Evolutionary conservation across 2,113 vertebrate genomes (phyloP).

Genomic region (Elephas maximus): DNA sequence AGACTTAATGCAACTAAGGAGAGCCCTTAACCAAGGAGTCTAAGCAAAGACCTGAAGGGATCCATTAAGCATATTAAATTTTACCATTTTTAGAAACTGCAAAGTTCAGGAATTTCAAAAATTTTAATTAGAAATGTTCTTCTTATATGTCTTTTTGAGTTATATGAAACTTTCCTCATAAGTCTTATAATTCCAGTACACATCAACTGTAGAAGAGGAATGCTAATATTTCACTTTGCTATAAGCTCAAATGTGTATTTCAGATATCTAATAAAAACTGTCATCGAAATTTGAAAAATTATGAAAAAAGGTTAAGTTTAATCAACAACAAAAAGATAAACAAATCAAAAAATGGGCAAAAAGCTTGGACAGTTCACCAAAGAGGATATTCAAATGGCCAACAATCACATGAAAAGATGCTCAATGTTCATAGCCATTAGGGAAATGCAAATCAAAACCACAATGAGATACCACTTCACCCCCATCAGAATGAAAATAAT

Average conservation of each 20-base stretch:
- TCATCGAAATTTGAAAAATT: neutral
- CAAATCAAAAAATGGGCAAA: too few species aligned
- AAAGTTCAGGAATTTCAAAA: conserved; percentile 7
- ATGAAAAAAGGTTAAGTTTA: neutral
- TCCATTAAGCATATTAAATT: neutral
- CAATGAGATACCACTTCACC: too few species aligned
- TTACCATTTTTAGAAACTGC: neutral
- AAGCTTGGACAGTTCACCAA: too few species aligned
- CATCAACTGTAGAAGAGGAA: neutral
- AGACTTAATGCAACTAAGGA: neutral
- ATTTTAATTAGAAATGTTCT: neutral
- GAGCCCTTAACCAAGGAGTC: neutral
- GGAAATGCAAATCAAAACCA: too few species aligned
- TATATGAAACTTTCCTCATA: neutral
- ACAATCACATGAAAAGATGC: too few species aligned
- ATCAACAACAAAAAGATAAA: too few species aligned
- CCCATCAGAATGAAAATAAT: too few species aligned
- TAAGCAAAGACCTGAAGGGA: neutral
- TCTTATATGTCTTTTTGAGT: neutral
- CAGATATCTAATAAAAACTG: conserved; percentile 15
- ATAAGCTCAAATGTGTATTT: conserved; percentile 36
- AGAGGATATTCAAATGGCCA: too few species aligned
- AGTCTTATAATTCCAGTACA: neutral
- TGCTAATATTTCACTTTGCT: neutral
- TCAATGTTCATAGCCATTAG: too few species aligned